Evolutionary conservation across 2,113 vertebrate genomes (phyloP), one percentile per base, ranked within the genome.

Genomic region (Cyanoderma ruficeps): DNA sequence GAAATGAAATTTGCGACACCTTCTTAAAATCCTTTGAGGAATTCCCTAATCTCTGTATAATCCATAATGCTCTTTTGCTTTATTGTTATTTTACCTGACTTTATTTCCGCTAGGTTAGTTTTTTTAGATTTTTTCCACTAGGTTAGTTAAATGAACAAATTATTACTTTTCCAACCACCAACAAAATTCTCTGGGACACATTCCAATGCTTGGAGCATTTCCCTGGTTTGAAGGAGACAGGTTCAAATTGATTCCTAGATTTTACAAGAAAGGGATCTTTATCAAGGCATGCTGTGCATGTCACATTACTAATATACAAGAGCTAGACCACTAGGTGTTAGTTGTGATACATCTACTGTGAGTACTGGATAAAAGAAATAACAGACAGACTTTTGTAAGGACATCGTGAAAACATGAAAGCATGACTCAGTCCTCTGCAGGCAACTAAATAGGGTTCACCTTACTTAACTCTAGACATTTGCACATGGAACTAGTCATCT

Each of bases 51-150:
- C 17, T 67, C 33, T 71, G 35, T 10, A 39, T 33, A 87, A 69
- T 9, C 2, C 17, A 33, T 17, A 37, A 42, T 22, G 2, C 0
- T 55, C 21, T 31, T 78, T 37, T 57, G 1, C 3, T n/a, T 64
- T 11, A 15, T 3, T 74, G 88, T 33, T 42, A 30, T 52, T 60
- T 92, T 64, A 0, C 46, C 25, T 52, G 31, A 7, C 9, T 6
- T n/a, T 78, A n/a, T 49, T 90, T 27, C 15, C 4, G 15, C 7
- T 57, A 15, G n/a, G 10, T 61, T 61, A 42, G 7, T 6, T 69
- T n/a, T n/a, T n/a, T n/a, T n/a, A 50, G n/a, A 25, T 6, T n/a
- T 78, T 49, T 90, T 27, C 15, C 4, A 17, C 7, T 57, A 15
- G n/a, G 10, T 61, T 61, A 42, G 7, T 6, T 69, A 60, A 91